Percentiles rank a stretch among this genome's conserved stretches.
phyloP scores from a whole-genome alignment of 2,888 invertebrate genomes.

The Xylota sylvarum region DNA sequence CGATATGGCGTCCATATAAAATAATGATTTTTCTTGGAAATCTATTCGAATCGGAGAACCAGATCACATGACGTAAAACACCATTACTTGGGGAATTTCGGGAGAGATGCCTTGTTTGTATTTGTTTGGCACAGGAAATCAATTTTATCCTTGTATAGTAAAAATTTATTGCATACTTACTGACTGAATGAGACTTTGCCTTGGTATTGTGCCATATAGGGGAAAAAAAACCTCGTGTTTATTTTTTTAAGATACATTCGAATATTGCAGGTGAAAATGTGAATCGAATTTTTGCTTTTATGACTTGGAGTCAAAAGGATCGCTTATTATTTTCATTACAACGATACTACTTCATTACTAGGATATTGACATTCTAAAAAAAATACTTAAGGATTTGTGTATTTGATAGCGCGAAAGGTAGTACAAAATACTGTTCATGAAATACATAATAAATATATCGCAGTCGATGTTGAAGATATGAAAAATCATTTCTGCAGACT shows the following conservation, averaged over 20 bases:
- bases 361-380: too few relatives aligned
- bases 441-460: too few relatives aligned
- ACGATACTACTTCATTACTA: too few relatives aligned
- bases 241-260: not conserved
- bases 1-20: constrained; percentile 28
- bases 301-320: too few relatives aligned
- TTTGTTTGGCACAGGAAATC: constrained; percentile 23
- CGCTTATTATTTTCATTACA: too few relatives aligned
- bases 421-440: too few relatives aligned
- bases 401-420: too few relatives aligned
- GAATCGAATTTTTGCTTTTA: not conserved
- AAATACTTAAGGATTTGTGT: too few relatives aligned
- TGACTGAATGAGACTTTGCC: not conserved
- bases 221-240: too few relatives aligned
- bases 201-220: not conserved
- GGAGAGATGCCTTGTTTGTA: constrained; percentile 14
- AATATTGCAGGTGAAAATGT: not conserved
- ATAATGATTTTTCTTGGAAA: constrained; percentile 44
- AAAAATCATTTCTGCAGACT: too few relatives aligned
- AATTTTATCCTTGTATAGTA: constrained; percentile 40
- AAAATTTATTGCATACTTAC: constrained; percentile 35
- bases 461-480: too few relatives aligned
- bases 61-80: constrained; percentile 29
- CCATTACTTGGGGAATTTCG: constrained; percentile 15
- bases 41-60: constrained; percentile 32